Evolutionary conservation across 1,140 invertebrate genomes (phyloP).

Genomic region (Trachymyrmex septentrionalis): DNA sequence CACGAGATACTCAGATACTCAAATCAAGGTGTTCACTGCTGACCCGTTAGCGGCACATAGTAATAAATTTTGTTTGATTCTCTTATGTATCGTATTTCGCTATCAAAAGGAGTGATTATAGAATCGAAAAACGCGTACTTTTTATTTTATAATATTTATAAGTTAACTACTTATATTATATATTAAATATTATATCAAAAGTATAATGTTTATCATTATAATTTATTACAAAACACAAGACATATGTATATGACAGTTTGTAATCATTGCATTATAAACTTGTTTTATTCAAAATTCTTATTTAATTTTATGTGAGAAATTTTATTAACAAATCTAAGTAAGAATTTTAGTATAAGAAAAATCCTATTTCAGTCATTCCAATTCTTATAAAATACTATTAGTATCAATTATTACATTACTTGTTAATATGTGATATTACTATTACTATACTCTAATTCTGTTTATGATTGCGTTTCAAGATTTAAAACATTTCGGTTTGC

Average conservation of each 20-base stretch:
- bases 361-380: no score
- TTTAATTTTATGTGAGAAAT: background rate
- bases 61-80: slow-evolving; percentile 77
- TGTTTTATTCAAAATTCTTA: background rate
- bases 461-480: no score
- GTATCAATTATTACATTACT: no score
- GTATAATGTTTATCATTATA: background rate
- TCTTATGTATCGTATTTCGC: slow-evolving; percentile 43
- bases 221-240: background rate
- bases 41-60: slow-evolving; percentile 79
- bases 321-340: background rate
- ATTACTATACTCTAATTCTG: no score
- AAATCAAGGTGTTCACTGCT: slow-evolving; percentile 79
- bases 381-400: no score
- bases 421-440: no score
- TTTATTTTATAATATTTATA: background rate
- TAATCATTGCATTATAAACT: background rate
- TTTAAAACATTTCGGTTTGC: no score
- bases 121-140: background rate
- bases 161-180: background rate
- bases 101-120: background rate
- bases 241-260: background rate
- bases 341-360: no score
- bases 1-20: slow-evolving; percentile 73
- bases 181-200: background rate